Base-by-base conservation (phyloP, 2,113 vertebrate genomes). In the Noctilio leporinus region DNA sequence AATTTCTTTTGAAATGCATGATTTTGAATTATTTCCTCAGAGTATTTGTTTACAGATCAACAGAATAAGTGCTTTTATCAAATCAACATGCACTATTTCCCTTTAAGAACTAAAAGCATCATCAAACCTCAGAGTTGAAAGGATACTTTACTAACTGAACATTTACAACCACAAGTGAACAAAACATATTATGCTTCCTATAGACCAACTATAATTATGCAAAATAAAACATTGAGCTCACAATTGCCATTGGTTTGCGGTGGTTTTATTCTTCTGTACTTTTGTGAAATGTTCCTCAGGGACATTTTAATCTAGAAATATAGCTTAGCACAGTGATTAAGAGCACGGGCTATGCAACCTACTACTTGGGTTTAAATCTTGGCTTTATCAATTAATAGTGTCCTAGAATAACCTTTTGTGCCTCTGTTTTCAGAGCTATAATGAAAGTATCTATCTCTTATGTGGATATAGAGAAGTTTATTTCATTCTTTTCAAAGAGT, bases 211-310 rank as follows among this genome's bases (percentile, higher is more conserved):
- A 30, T 87, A 97, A 93, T 97, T 97, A 93, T 30, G 65, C 76
- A 97, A 95, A 97, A 90, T 93, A 80, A 62, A 90, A 93, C 59
- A 70, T 94, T 95, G 84, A 90, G 53, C 72, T 97, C 38, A 92
- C 59, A 93, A 81, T 86, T 92, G 84, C 88, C 76, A 4, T 93
- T 65, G 57, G 88, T 95, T 93, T 89, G 91, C 76, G 40, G 87
- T 86, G 65, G 84, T 80, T 97, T 96, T 92, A 70, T 80, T 96
- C 80, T 93, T 89, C 69, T 80, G 16, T 81, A 62, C 24, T 95
- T 96, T 67, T 55, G 59, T 97, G 87, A 70, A 47, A 53, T 93
- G 45, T 95, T 35, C 33, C 59, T 81, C 80, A n/a, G 75, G 93
- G 64, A 89, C 38, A 53, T 40, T 90, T 93, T 94, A 89, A 93